phyloP scores from a whole-genome alignment of 1,140 invertebrate species.

The Globodera rostochiensis region DNA sequence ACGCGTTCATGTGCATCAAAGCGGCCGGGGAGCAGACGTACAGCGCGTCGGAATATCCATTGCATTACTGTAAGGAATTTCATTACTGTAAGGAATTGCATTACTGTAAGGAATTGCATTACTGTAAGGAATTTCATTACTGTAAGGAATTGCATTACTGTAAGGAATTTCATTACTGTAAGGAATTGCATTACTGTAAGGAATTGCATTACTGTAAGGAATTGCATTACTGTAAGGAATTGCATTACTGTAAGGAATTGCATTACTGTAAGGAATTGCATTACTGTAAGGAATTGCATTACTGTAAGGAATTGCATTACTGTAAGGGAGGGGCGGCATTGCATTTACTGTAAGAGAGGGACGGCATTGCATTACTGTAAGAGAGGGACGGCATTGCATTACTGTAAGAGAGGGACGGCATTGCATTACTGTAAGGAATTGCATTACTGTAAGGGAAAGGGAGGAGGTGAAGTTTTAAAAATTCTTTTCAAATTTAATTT shows the following conservation, averaged over 20 bases:
- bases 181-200: constrained; percentile 35
- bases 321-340: constrained; percentile 57
- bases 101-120: neutral
- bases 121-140: neutral
- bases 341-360: constrained; percentile 61
- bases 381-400: no score
- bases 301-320: neutral
- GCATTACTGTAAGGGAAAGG: constrained; percentile 48
- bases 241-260: constrained; percentile 41
- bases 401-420: no score
- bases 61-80: constrained; percentile 59
- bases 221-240: neutral
- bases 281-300: no score
- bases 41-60: constrained; percentile 59
- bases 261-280: no score
- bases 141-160: constrained; percentile 7
- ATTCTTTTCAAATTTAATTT: neutral
- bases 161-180: constrained; percentile 34
- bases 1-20: constrained; percentile 63
- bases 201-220: constrained; percentile 46
- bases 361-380: neutral
- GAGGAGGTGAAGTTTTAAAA: neutral
- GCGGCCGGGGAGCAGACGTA: constrained; percentile 62
- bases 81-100: neutral
- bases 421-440: neutral